A percentile compares a stretch with the other conserved stretches of the same genome.
phyloP scores from a whole-genome alignment of 2,888 invertebrate species.

The Spilosoma lubricipeda region DNA sequence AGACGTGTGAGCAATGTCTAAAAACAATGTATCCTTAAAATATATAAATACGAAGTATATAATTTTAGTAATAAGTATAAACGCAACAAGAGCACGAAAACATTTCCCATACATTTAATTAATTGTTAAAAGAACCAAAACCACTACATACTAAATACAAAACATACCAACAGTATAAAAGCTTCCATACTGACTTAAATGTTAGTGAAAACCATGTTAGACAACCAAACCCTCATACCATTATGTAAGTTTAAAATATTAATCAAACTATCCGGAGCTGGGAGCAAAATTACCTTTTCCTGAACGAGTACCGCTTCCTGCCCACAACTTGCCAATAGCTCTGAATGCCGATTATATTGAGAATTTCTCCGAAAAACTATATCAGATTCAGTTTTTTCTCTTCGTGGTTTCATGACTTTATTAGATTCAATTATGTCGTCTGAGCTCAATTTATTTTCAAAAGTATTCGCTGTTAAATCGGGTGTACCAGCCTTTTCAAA shows the following conservation, averaged over 20 bases:
- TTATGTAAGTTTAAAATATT: conserved; percentile 73
- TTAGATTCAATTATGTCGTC: conserved; percentile 62
- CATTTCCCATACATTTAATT: conserved; percentile 64
- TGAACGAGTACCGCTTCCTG: conserved; percentile 86
- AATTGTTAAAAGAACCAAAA: conserved; percentile 62
- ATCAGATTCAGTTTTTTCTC: conserved; percentile 96
- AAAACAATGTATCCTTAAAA: conserved; percentile 26
- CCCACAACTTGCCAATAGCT: conserved; percentile 77
- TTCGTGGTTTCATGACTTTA: conserved; percentile 88
- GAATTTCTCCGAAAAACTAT: conserved; percentile 90
- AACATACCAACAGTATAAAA: conserved; percentile 61
- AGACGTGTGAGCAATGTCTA: conserved; percentile 79
- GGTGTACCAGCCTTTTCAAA: conserved; percentile 75
- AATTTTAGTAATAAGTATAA: conserved; percentile 25
- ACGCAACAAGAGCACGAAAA: conserved; percentile 55
- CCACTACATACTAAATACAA: conserved; percentile 61
- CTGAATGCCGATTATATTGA: conserved; percentile 78
- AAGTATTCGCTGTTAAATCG: conserved; percentile 73
- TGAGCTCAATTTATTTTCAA: conserved; percentile 63
- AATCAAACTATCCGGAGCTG: conserved; percentile 81
- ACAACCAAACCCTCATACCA: conserved; percentile 81
- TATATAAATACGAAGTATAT: conserved; percentile 22
- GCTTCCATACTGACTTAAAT: conserved; percentile 59
- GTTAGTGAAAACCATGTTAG: conserved; percentile 78
- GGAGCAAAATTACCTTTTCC: conserved; percentile 84